Percentiles rank a stretch among this genome's conserved stretches.
Conservation (phyloP, 2,888 invertebrate species). For the Euzophera pinguis region DNA sequence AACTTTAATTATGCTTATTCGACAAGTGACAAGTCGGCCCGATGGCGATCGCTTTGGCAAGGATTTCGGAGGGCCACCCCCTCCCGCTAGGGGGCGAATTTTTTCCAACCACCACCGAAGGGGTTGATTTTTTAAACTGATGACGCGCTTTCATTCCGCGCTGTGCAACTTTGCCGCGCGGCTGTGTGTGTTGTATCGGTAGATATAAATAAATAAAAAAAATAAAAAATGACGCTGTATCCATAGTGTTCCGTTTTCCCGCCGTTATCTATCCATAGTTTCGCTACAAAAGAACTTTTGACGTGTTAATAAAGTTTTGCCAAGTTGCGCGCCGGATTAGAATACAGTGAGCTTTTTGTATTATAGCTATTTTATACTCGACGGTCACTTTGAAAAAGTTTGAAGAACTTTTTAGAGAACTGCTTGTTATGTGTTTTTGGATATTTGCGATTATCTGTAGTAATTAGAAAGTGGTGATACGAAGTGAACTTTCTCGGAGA, state of each 20-base stretch:
- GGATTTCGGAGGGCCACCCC: slow-evolving; percentile 74
- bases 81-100: slow-evolving; percentile 62
- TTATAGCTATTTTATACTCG: slow-evolving; percentile 29
- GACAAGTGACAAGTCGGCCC: slow-evolving; percentile 76
- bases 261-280: slow-evolving; percentile 59
- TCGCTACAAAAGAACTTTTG: slow-evolving; percentile 53
- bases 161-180: slow-evolving; percentile 78
- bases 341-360: slow-evolving; percentile 16
- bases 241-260: slow-evolving; percentile 70
- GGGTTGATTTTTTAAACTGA: slow-evolving; percentile 82
- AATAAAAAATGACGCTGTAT: slow-evolving; percentile 62
- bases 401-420: slow-evolving; percentile 21
- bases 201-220: slow-evolving; percentile 70
- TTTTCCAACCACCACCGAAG: slow-evolving; percentile 75
- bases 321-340: slow-evolving; percentile 17
- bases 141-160: slow-evolving; percentile 81
- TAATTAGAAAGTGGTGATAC: slow-evolving; percentile 33
- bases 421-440: slow-evolving; percentile 15
- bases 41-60: slow-evolving; percentile 76
- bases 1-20: slow-evolving; percentile 78
- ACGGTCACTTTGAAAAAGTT: slow-evolving; percentile 32
- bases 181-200: slow-evolving; percentile 69
- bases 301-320: slow-evolving; percentile 33
- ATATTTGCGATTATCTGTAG: slow-evolving; percentile 28
- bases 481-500: slow-evolving; percentile 45